Conservation (phyloP, 1,140 invertebrate genomes). For the Drosophila sproati region DNA sequence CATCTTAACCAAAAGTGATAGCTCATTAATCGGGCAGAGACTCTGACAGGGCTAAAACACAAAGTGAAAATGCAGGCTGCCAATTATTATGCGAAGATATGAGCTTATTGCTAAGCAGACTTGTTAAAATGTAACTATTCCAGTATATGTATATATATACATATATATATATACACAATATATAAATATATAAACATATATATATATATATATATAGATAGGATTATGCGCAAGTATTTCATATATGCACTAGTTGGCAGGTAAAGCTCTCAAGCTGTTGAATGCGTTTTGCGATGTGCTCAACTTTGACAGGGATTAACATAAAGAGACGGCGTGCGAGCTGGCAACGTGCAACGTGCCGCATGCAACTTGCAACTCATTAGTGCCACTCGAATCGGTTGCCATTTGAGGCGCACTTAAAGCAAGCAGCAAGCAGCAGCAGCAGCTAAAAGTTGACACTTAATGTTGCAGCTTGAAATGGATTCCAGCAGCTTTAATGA, state of each 20-base stretch:
- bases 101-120: no score
- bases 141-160: no score
- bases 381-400: conserved; percentile 34
- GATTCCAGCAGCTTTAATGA: conserved; percentile 26
- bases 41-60: no score
- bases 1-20: no score
- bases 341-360: neutral
- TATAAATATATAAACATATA: no score
- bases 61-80: no score
- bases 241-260: neutral
- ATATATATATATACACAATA: no score
- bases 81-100: no score
- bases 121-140: no score
- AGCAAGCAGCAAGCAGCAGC: neutral
- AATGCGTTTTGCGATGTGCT: conserved; percentile 8
- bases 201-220: no score
- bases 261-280: conserved; percentile 26
- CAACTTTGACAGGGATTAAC: conserved; percentile 16
- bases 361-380: conserved; percentile 42
- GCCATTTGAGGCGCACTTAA: conserved; percentile 24
- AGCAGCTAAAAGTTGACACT: conserved; percentile 43
- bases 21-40: no score
- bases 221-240: no score
- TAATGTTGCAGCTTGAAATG: conserved; percentile 26
- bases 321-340: neutral